Base-by-base conservation (phyloP, 2,797 vertebrate genomes). In the Ceryle rudis region DNA sequence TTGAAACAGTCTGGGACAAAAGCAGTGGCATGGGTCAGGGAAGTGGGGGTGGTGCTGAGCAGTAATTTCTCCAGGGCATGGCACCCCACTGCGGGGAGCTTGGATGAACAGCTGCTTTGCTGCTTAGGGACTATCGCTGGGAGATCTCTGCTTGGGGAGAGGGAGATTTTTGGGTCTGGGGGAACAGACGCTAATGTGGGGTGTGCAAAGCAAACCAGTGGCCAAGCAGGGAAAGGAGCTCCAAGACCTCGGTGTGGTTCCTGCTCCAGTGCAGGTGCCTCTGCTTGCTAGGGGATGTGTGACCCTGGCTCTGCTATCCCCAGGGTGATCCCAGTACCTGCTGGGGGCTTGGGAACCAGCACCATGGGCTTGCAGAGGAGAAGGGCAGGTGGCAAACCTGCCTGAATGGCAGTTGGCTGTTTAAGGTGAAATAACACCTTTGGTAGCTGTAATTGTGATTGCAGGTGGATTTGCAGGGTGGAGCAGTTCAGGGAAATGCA, bases 391-490 rank as follows among this genome's bases (percentile, higher is more conserved):
- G 41, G 51, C 65, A 89, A 75, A 84, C 51, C 41, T 23, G 10
- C 61, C 65, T 10, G n/a, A 28, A 22, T 3, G 46, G 51, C 51
- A 4, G 81, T 29, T 4, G 11, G 60, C 70, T 86, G 89, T 35
- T 92, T 17, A 9, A 49, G 89, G 78, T 80, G 81, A 78, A 95
- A 71, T 28, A 67, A 51, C 79, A 58, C 66, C 92, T 89, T 39
- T 22, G 78, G 33, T 37, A 47, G 93, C 60, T 65, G 90, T 46
- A 6, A 35, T 60, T 85, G 89, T n/a, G 89, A 55, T 11, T 91
- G 95, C 90, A 94, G 95, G 94, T 96, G 93, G 55, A 94, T 95
- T 74, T 92, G 81, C 42, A 72, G 96, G 97, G 97, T 93, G 95
- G 86, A 95, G 96, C 95, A 31, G 57, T 52, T 71, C 37, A 33